Base-by-base conservation (phyloP, 1,140 invertebrate genomes). In the Polyergus mexicanus region DNA sequence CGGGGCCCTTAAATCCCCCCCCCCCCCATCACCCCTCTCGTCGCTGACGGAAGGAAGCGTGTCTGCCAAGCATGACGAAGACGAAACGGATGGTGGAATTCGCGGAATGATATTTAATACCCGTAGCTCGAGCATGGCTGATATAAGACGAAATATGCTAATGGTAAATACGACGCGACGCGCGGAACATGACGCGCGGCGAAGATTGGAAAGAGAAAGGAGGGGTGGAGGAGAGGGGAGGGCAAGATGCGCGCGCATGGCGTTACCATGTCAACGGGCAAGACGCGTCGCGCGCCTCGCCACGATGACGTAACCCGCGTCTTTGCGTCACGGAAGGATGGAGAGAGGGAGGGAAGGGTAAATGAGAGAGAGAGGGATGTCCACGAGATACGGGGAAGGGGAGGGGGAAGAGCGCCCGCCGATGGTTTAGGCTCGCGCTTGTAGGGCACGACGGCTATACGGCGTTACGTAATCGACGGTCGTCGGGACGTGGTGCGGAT, bases 291-390 rank as follows among this genome's bases (percentile, higher is more conserved):
- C 65, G 83, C 87, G 72, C 68, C 44, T 89, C 84, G 87, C 75
- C 88, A 81, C 69, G 89, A 90, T 92, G 92, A 92, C 92, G 92
- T 92, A 92, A 92, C 88, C 35, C 86, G 83, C 84, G 86, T 89
- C 85, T 91, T 92, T 92, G 91, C 92, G 92, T 92, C 92, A 92
- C 88, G 58, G 35, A 32, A 54, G 35, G 76, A 22, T 32, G 63
- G 19, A 16, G 76, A 10, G 81, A 44, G 44, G 54, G 65, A 74
- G 56, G 56, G 77, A 76, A 63, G 28, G 78, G 41, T 19, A 56
- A 63, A 56, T 74, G 68, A 32, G 72, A 8, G 51, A 80, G 78
- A 56, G 56, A 47, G 56, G 44, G 47, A 11, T 32, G 25, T 13
- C 38, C 38, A 3, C 41, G 25, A 25, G 25, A 25, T 22, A 19